phyloP scores from a whole-genome alignment of 2,113 vertebrate species.

The Odontophorus gujanensis region DNA sequence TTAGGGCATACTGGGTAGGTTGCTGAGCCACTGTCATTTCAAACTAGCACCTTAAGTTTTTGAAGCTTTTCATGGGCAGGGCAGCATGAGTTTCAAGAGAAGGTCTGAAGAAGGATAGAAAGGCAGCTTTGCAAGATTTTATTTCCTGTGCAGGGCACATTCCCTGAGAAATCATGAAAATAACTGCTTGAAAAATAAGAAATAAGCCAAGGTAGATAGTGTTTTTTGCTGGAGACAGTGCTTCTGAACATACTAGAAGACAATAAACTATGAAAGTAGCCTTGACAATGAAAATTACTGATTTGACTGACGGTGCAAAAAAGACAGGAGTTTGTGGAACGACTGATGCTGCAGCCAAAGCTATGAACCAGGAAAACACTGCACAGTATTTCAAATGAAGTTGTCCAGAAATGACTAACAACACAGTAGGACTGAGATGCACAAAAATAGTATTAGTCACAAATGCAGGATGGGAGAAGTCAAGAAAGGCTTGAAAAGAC shows the following conservation, averaged over 20 bases:
- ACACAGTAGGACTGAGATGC: neutral
- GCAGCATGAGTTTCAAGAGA: neutral
- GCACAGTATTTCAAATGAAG: neutral
- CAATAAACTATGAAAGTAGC: neutral
- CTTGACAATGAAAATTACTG: neutral
- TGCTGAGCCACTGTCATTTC: neutral
- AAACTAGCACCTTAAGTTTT: neutral
- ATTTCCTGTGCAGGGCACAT: neutral
- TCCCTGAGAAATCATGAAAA: neutral
- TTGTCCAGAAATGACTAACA: neutral
- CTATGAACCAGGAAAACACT: neutral
- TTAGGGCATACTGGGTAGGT: fast-evolving
- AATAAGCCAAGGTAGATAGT: neutral
- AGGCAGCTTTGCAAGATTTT: neutral
- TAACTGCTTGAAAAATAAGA: neutral
- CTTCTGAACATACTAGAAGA: neutral
- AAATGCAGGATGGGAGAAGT: neutral
- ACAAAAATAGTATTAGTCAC: neutral
- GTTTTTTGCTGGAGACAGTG: neutral
- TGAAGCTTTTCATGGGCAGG: neutral
- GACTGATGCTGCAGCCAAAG: neutral
- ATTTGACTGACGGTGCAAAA: neutral
- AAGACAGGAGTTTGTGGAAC: neutral
- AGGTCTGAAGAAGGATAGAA: neutral
- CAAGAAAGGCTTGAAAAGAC: neutral